Percentiles rank a stretch among this genome's conserved stretches.
Conservation (phyloP, 2,888 invertebrate species). For the Agrilus biguttatus region DNA sequence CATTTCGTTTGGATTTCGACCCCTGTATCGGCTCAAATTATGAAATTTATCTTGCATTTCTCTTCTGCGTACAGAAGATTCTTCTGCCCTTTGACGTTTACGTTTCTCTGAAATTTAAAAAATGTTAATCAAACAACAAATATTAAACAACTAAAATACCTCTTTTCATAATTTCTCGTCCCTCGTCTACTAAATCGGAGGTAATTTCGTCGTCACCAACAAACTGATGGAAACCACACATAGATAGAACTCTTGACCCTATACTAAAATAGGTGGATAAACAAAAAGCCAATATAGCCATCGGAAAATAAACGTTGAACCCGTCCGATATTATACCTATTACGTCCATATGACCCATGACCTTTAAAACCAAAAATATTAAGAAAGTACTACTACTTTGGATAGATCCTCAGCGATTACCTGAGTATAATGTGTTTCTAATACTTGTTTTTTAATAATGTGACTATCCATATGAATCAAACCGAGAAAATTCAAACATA, state of each 20-base stretch:
- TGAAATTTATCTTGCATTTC: slow-evolving; percentile 57
- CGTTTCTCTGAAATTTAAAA: slow-evolving; percentile 49
- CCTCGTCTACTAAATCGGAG: slow-evolving; percentile 85
- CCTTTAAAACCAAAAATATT: slow-evolving; percentile 32
- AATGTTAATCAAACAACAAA: neutral
- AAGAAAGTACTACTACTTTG: neutral
- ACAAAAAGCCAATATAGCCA: slow-evolving; percentile 87
- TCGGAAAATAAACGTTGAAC: slow-evolving; percentile 98
- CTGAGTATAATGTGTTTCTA: slow-evolving; percentile 92
- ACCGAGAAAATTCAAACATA: slow-evolving; percentile 96
- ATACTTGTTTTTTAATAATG: slow-evolving; percentile 60
- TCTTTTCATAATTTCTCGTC: slow-evolving; percentile 78
- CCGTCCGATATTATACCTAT: slow-evolving; percentile 92
- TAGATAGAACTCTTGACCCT: slow-evolving; percentile 77
- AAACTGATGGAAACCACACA: slow-evolving; percentile 94
- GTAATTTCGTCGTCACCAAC: slow-evolving; percentile 89
- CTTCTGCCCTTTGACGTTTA: slow-evolving; percentile 65
- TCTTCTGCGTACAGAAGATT: slow-evolving; percentile 58
- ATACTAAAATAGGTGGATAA: slow-evolving; percentile 87
- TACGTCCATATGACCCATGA: slow-evolving; percentile 99
- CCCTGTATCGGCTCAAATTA: slow-evolving; percentile 29
- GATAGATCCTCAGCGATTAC: slow-evolving; percentile 34
- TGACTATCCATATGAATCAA: slow-evolving; percentile 97
- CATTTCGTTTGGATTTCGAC: slow-evolving; percentile 33
- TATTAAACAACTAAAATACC: slow-evolving; percentile 37